Conservation (phyloP, 64 coral and sea anemone species). For the Porites australiensis region DNA sequence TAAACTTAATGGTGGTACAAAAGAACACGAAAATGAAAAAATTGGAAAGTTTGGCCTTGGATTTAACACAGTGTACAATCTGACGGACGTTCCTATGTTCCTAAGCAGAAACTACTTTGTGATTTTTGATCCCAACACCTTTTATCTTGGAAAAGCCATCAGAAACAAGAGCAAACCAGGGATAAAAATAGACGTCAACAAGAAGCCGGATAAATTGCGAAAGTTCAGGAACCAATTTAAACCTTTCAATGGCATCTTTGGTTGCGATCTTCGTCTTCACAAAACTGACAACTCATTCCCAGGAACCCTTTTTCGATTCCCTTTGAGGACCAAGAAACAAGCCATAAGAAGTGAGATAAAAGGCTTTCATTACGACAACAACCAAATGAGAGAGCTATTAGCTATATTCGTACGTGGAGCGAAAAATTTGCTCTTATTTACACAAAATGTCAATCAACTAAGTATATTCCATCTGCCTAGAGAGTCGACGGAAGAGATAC, state of each 20-base stretch:
- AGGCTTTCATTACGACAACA: constrained; percentile 45
- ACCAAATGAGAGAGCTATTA: constrained; percentile 43
- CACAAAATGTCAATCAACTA: constrained; percentile 67
- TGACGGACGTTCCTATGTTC: constrained; percentile 88
- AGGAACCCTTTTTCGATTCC: constrained; percentile 77
- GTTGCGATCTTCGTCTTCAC: constrained; percentile 50
- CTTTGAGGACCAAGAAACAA: constrained; percentile 64
- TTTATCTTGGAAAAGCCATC: constrained; percentile 63
- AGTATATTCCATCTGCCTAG: constrained; percentile 54
- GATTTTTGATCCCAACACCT: constrained; percentile 83
- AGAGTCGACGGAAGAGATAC: constrained; percentile 29
- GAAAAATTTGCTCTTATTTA: constrained; percentile 63
- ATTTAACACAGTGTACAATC: constrained; percentile 84
- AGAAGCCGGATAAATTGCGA: constrained; percentile 44
- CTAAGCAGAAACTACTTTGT: constrained; percentile 76
- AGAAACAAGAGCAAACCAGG: no score
- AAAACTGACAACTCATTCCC: constrained; percentile 23
- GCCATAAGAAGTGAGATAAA: constrained; percentile 76
- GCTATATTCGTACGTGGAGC: constrained; percentile 46
- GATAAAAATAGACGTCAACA: constrained; percentile 40
- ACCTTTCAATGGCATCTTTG: constrained; percentile 81
- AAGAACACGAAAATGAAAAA: constrained; percentile 73
- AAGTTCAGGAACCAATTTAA: constrained; percentile 72
- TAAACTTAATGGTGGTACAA: constrained; percentile 80
- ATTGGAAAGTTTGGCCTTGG: constrained; percentile 92